phyloP scores from a whole-genome alignment of 1,140 invertebrate species.

The Diorhabda carinulata region DNA sequence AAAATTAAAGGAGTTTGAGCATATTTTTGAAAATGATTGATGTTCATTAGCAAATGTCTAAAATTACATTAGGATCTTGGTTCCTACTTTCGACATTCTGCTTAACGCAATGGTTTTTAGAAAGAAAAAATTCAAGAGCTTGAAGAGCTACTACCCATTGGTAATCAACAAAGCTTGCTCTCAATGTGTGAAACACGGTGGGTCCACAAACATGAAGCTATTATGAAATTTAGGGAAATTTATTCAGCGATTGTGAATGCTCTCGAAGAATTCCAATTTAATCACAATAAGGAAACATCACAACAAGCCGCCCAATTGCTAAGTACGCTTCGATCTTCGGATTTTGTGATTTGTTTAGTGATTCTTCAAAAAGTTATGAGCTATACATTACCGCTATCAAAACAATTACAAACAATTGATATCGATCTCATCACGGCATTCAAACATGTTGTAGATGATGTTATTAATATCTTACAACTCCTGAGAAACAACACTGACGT shows the following conservation, averaged over 20 bases:
- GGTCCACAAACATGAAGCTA: not conserved
- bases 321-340: constrained; percentile 20
- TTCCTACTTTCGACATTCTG: constrained; percentile 6
- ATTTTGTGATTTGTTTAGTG: constrained; percentile 17
- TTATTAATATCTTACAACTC: constrained; percentile 19
- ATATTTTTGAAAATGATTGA: no score
- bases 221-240: no score
- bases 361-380: constrained; percentile 22
- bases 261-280: constrained; percentile 15
- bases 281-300: constrained; percentile 21
- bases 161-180: not conserved
- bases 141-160: not conserved
- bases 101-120: not conserved
- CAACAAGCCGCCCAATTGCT: constrained; percentile 19
- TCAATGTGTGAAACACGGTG: constrained; percentile 4
- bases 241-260: no score
- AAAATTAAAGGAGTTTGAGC: no score
- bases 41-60: not conserved
- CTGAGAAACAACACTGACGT: constrained; percentile 16
- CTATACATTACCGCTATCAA: constrained; percentile 22
- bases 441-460: constrained; percentile 13
- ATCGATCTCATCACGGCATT: constrained; percentile 23
- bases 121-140: constrained; percentile 1
- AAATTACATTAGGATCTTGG: constrained; percentile 6
- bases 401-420: constrained; percentile 19